Conservation (phyloP, 2,888 invertebrate genomes). For the Thereva nobilitata region DNA sequence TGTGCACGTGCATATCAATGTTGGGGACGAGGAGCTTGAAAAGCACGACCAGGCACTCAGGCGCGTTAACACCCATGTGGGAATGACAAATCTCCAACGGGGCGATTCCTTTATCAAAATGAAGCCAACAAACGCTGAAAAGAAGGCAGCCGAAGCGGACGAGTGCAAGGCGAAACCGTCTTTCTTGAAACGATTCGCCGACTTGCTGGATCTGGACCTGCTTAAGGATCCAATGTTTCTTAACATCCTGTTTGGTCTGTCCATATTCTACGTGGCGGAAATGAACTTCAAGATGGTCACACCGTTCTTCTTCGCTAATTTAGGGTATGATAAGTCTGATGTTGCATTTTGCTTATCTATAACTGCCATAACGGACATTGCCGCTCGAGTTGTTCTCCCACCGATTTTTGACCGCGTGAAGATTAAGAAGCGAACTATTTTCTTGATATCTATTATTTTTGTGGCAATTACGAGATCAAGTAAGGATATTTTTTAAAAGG, state of each 20-base stretch:
- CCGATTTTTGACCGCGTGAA: constrained; percentile 72
- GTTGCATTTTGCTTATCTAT: constrained; percentile 75
- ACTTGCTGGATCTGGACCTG: constrained; percentile 72
- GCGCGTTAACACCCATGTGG: constrained; percentile 54
- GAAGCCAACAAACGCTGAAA: constrained; percentile 49
- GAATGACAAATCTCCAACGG: constrained; percentile 50
- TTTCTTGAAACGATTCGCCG: constrained; percentile 64
- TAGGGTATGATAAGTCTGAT: constrained; percentile 68
- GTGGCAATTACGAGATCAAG: constrained; percentile 74
- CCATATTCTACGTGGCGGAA: constrained; percentile 75
- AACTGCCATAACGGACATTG: constrained; percentile 74
- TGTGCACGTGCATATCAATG: constrained; percentile 69
- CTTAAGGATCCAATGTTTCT: constrained; percentile 73
- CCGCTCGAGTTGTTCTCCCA: constrained; percentile 72
- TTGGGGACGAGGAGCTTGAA: constrained; percentile 58
- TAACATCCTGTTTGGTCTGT: constrained; percentile 72
- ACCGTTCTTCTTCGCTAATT: constrained; percentile 68
- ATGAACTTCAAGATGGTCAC: constrained; percentile 76
- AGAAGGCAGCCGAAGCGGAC: constrained; percentile 43
- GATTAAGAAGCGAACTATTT: constrained; percentile 72
- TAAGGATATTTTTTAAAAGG: constrained; percentile 56
- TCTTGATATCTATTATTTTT: constrained; percentile 72
- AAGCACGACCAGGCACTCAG: constrained; percentile 55
- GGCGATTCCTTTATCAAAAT: constrained; percentile 56
- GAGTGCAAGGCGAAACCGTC: constrained; percentile 50